Conservation (phyloP, 2,797 vertebrate species). For the Coranthus polyacanthus region DNA sequence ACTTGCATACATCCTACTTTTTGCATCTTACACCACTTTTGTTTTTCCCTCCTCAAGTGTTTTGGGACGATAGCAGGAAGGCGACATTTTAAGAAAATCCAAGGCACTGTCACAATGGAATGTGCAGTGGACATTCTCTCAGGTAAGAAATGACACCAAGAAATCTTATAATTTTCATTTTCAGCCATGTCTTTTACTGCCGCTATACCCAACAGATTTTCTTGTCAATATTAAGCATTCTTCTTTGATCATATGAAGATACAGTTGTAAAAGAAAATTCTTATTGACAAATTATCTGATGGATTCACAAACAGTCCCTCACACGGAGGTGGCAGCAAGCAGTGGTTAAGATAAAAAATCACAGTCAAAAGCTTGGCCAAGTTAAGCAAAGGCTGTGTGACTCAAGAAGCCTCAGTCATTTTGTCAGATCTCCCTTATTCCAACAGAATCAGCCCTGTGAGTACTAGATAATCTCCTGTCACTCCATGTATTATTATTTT, state of each 20-base stretch:
- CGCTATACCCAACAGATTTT: neutral
- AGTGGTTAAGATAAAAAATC: too few species aligned
- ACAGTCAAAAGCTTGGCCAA: too few species aligned
- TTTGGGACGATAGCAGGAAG: slow-evolving; percentile 28
- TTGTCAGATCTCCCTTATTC: too few species aligned
- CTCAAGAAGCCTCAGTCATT: too few species aligned
- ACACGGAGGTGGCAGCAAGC: too few species aligned
- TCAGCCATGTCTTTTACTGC: neutral
- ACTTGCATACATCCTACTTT: too few species aligned
- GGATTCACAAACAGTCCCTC: too few species aligned
- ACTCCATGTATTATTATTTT: neutral
- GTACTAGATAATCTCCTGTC: neutral
- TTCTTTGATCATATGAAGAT: too few species aligned
- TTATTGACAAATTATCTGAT: too few species aligned
- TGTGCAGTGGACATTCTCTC: slow-evolving; percentile 80
- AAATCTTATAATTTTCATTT: neutral
- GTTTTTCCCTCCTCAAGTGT: slow-evolving; percentile 45
- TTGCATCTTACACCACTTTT: neutral
- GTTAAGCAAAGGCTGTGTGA: too few species aligned
- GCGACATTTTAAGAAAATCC: slow-evolving; percentile 20
- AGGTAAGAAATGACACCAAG: slow-evolving; percentile 63
- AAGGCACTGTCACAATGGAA: slow-evolving; percentile 84
- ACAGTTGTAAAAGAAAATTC: too few species aligned
- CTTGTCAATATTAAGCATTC: slow-evolving; percentile 1
- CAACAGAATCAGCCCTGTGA: neutral